A percentile compares a stretch with the other conserved stretches of the same genome.
phyloP scores from a whole-genome alignment of 2,113 vertebrate species.

The Gallinago media region DNA sequence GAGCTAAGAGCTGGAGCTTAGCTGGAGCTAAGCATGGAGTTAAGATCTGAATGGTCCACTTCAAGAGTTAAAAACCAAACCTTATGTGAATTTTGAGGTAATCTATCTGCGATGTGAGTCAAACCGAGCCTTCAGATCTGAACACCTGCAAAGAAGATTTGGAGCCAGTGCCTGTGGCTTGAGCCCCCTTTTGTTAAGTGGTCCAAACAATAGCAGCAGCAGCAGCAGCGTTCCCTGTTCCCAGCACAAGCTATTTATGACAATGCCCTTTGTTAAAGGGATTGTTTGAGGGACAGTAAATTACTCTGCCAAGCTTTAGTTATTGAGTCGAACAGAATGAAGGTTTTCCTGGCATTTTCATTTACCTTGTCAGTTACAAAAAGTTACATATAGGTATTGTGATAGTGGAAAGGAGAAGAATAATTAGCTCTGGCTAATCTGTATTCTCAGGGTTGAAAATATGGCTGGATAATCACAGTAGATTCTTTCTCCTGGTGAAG shows the following conservation, averaged over 20 bases:
- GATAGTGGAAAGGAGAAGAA: slow-evolving; percentile 46
- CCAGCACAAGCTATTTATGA: slow-evolving; percentile 63
- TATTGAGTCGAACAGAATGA: slow-evolving; percentile 60
- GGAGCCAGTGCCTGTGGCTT: neutral
- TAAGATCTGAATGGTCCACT: neutral
- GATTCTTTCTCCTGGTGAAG: neutral
- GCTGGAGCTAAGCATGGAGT: neutral
- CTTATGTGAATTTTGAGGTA: neutral
- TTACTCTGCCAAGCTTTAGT: slow-evolving; percentile 67
- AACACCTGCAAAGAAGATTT: slow-evolving; percentile 68
- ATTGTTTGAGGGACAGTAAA: slow-evolving; percentile 60
- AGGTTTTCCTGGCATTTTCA: slow-evolving; percentile 74
- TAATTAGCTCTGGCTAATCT: slow-evolving; percentile 14
- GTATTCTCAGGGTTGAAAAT: neutral
- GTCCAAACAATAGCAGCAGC: slow-evolving; percentile 54
- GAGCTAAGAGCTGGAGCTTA: neutral
- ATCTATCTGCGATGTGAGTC: neutral
- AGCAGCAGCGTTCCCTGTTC: slow-evolving; percentile 45
- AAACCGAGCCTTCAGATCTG: neutral
- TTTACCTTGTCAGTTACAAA: slow-evolving; percentile 70
- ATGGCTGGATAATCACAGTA: neutral
- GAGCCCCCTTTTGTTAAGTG: slow-evolving; percentile 51
- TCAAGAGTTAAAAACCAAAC: slow-evolving; percentile 6
- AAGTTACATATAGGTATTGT: slow-evolving; percentile 53
- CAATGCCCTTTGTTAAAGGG: slow-evolving; percentile 62